Percentiles rank a stretch among this genome's conserved stretches.
These are phyloP conservation scores for Teleopsis dalmanni DNA, from an alignment of 1,140 invertebrate species.

Conservation along the genomic window DNA sequence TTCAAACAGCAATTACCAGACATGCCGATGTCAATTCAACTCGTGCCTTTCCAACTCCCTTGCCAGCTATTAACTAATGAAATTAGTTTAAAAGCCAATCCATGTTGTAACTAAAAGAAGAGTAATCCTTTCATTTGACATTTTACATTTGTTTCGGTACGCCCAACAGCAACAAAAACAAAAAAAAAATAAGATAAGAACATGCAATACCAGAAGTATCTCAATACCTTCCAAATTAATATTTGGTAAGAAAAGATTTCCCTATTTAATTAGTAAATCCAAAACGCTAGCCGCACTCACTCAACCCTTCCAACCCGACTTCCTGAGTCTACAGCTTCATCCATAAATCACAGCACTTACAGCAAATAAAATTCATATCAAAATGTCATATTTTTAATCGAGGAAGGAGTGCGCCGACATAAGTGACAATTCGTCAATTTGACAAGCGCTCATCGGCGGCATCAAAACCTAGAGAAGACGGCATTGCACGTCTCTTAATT, in stretches of 20 bases:
- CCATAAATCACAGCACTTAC: slow-evolving; percentile 1
- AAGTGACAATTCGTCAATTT: slow-evolving; percentile 15
- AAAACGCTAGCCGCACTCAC: too few species aligned
- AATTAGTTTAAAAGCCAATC: too few species aligned
- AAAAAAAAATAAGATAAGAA: background rate
- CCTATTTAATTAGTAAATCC: too few species aligned
- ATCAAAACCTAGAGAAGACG: background rate
- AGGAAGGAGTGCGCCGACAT: too few species aligned
- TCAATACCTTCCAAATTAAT: too few species aligned
- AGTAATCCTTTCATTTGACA: background rate
- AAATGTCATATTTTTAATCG: slow-evolving; percentile 14
- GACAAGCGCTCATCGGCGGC: background rate
- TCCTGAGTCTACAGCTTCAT: too few species aligned
- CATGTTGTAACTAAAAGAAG: background rate
- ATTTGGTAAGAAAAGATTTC: too few species aligned
- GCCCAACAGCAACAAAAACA: background rate
- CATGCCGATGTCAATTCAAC: background rate
- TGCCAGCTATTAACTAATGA: too few species aligned
- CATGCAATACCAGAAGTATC: background rate
- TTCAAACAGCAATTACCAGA: background rate
- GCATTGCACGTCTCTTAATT: slow-evolving; percentile 1
- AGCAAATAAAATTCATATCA: background rate
- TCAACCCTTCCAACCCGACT: too few species aligned
- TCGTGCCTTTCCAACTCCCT: background rate
- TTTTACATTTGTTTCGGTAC: background rate